Evolutionary conservation across 2,797 vertebrate genomes (phyloP).

Genomic region (Chaetodon trifasciatus): DNA sequence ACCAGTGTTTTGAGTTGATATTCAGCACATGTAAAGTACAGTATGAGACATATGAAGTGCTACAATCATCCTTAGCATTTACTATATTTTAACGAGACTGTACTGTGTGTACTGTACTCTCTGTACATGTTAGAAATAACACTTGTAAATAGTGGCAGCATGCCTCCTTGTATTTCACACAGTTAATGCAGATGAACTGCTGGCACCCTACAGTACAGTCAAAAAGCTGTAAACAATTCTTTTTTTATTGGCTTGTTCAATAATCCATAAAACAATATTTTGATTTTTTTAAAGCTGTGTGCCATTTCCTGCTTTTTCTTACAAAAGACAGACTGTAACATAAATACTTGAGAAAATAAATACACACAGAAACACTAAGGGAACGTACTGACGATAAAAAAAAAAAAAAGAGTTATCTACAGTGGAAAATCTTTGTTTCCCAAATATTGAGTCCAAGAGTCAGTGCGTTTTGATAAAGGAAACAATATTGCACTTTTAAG

Average conservation of each 20-base stretch:
- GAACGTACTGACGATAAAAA: slow-evolving; percentile 89
- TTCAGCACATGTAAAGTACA: slow-evolving; percentile 89
- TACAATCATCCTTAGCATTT: slow-evolving; percentile 90
- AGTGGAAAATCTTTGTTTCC: slow-evolving; percentile 86
- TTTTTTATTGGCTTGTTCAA: slow-evolving; percentile 89
- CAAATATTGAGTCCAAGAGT: slow-evolving; percentile 88
- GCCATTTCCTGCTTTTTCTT: slow-evolving; percentile 85
- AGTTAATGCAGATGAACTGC: slow-evolving; percentile 82
- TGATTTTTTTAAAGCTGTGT: slow-evolving; percentile 88
- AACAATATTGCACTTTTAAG: slow-evolving; percentile 91
- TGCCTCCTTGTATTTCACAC: slow-evolving; percentile 76
- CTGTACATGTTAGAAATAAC: slow-evolving; percentile 93
- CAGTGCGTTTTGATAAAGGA: slow-evolving; percentile 88
- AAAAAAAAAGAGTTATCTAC: slow-evolving; percentile 84
- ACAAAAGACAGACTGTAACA: slow-evolving; percentile 90
- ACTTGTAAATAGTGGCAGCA: slow-evolving; percentile 87
- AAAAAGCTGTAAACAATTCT: slow-evolving; percentile 90
- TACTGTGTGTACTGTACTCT: slow-evolving; percentile 91
- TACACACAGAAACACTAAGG: slow-evolving; percentile 85
- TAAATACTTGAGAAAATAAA: slow-evolving; percentile 98
- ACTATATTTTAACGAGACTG: slow-evolving; percentile 82
- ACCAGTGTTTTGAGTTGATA: slow-evolving; percentile 92
- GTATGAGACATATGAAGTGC: slow-evolving; percentile 89
- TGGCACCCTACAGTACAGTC: slow-evolving; percentile 83
- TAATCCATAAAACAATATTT: slow-evolving; percentile 87